These are phyloP conservation scores for Merluccius polli DNA, from an alignment of 2,797 vertebrate species.

Conservation along the genomic window DNA sequence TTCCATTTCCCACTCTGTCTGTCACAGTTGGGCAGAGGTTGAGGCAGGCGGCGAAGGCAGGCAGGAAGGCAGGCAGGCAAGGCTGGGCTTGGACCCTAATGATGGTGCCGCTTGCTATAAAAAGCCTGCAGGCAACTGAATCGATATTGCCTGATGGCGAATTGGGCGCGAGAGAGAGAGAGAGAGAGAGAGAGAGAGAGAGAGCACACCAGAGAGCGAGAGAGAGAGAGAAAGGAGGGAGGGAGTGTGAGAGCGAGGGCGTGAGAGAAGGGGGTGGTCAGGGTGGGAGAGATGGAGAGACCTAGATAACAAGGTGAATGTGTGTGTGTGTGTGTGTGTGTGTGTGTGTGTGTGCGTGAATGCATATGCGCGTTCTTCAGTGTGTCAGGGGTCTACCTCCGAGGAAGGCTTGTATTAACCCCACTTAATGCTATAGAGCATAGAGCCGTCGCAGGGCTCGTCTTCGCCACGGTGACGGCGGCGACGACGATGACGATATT, in stretches of 20 bases:
- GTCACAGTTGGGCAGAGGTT: conserved; percentile 33
- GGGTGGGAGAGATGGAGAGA: background rate
- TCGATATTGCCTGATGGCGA: conserved; percentile 69
- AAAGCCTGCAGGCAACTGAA: conserved; percentile 68
- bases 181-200: background rate
- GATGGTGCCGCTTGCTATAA: conserved; percentile 68
- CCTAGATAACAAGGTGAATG: background rate
- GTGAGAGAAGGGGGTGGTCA: background rate
- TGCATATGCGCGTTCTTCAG: background rate
- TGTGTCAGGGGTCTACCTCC: background rate
- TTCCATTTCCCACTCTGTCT: conserved; percentile 9
- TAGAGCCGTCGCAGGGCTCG: background rate
- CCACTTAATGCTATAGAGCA: background rate
- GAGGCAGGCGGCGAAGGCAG: conserved; percentile 33
- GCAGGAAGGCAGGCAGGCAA: conserved; percentile 32
- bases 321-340: background rate
- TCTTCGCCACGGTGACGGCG: background rate
- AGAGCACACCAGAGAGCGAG: background rate
- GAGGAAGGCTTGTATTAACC: background rate
- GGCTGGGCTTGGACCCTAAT: conserved; percentile 52
- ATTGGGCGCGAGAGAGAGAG: conserved; percentile 34
- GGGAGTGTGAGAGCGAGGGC: conserved; percentile 12
- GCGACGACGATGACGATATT: background rate
- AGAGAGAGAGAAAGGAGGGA: background rate
- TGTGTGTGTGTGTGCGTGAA: conserved; percentile 3